phyloP scores from a whole-genome alignment of 2,113 vertebrate species.

The Pyrgilauda ruficollis region DNA sequence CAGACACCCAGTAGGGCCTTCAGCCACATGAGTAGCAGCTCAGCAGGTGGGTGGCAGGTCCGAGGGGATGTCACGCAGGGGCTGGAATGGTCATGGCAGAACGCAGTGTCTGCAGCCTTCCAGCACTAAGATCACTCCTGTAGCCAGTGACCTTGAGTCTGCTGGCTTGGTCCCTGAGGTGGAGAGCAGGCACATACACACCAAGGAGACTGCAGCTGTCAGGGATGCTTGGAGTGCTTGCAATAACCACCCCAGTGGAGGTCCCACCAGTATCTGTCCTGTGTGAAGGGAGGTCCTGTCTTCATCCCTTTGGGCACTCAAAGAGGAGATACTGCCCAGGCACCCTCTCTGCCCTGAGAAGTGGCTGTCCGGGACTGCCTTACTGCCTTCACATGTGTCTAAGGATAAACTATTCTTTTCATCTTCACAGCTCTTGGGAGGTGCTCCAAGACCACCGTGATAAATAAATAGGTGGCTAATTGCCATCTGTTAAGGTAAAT shows the following conservation, averaged over 20 bases:
- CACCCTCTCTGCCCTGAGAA: not conserved
- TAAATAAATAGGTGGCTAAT: not conserved
- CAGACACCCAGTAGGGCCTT: rapidly evolving
- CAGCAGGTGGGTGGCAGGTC: not conserved
- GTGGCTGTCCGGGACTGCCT: not conserved
- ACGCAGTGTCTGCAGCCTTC: rapidly evolving
- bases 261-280: not conserved
- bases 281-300: not conserved
- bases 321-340: not conserved
- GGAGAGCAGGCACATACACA: rapidly evolving
- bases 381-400: not conserved
- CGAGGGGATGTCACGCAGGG: rapidly evolving
- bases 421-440: not conserved
- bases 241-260: rapidly evolving
- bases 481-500: not conserved
- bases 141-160: rapidly evolving
- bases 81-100: rapidly evolving
- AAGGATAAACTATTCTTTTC: not conserved
- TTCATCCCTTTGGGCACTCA: not conserved
- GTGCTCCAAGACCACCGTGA: not conserved
- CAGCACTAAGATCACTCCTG: rapidly evolving
- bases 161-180: rapidly evolving
- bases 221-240: not conserved
- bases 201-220: rapidly evolving
- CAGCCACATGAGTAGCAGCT: rapidly evolving